Base-by-base conservation (phyloP, 2,797 vertebrate species). In the Jordanella pulchra region DNA sequence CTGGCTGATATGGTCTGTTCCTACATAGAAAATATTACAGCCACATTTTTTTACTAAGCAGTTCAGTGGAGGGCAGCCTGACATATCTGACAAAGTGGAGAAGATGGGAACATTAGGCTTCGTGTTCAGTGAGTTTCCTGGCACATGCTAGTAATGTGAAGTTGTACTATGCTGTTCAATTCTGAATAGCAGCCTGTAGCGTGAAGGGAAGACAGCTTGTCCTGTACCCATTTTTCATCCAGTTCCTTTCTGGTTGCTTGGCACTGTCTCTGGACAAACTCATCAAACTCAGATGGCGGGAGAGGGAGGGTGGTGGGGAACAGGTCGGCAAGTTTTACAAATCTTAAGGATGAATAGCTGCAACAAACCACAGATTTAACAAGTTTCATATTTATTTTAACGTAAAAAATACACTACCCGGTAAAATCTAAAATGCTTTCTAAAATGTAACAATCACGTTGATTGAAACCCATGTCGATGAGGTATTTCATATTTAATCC, bases 301-400 rank as follows among this genome's bases (percentile, higher is more conserved):
- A 97, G 86, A 0, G 97, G 97, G 79, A 96, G 86, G 3, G 76
- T 77, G 9, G 90, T 86, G 0, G 74, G 80, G 28, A 92, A 91
- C 12, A 97, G 54, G 55, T 97, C 95, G 13, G 91, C 82, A 12
- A 92, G 86, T 73, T 86, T 91, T 48, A 99, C 94, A 91, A 99
- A 98, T 55, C 96, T 93, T 47, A 98, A 78, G 0, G 94, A 88
- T 53, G 87, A 92, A 85, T 94, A 98, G 76, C 97, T 98, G 55
- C 2, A 85, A 44, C 13, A 71, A 77, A 27, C 28, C 70, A 63
- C 60, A 1, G 21, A 11, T 2, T 61, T 30, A 1, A 30, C 73
- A 27, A 7, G 48, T 48, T 66, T 48, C 4, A 50, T 11, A 15
- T 32, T 53, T 21, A 23, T 11, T 23, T 25, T 2, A 7, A 2